Evolutionary conservation across 2,797 vertebrate species (phyloP), one percentile per base, ranked within the genome.

Genomic region (Trichosurus vulpecula): DNA sequence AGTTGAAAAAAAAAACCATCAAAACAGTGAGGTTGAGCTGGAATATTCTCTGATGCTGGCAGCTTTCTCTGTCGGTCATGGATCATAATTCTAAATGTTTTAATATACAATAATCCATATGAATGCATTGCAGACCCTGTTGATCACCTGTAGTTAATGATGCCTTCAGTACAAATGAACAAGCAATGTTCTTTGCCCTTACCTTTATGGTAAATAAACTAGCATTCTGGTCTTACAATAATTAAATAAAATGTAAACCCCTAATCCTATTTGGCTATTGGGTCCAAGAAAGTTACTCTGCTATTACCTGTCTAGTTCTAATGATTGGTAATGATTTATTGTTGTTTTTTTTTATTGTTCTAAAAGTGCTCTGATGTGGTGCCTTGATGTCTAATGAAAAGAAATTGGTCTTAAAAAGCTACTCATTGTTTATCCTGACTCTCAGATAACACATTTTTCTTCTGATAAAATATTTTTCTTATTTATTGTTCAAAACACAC

Each of bases 371-470:
- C 98, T 98, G 98, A 99, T 99, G 99, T 99, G 99, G 99, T 99
- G 99, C 99, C 99, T 99, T 99, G 99, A 99, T 99, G 99, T 99
- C 99, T 99, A 99, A 99, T 99, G 99, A 99, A 99, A 99, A 99
- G 98, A 98, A 98, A 99, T 99, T 98, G 98, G 98, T 99, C 98
- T 98, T 98, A 98, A 98, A 99, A 99, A 98, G 98, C 98, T 98
- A 95, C 98, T 98, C 99, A 99, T 99, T 99, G 98, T 99, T 99
- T 99, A 99, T 99, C 98, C 98, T 98, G 98, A 98, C 98, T 99
- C 98, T 98, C 98, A 99, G 99, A 99, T 99, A 99, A 99, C 99
- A 98, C 98, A 98, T 99, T 99, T 99, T 99, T 99, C 98, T 99
- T 98, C 98, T 99, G 99, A 99, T 99, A 99, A 99, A 99, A 99